These are phyloP conservation scores for Zaprionus ghesquierei DNA, from an alignment of 1,140 invertebrate species.

Conservation along the genomic window DNA sequence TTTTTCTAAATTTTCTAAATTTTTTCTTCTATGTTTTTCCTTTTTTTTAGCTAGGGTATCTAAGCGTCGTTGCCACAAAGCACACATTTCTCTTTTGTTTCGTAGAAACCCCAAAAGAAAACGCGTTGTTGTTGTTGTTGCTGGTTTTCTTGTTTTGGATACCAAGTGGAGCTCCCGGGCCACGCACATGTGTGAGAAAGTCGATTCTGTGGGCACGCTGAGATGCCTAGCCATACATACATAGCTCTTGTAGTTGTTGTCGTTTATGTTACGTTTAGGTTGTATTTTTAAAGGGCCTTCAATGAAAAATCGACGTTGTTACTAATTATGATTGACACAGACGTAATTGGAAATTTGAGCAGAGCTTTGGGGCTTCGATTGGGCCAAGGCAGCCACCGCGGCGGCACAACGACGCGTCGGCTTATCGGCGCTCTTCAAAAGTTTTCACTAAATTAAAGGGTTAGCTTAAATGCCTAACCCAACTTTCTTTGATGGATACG, in stretches of 20 bases:
- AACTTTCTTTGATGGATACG: conserved; percentile 80
- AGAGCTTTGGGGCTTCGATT: conserved; percentile 66
- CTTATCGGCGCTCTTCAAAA: conserved; percentile 75
- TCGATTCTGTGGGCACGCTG: conserved; percentile 35
- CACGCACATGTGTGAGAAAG: conserved; percentile 75
- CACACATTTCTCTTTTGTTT: background rate
- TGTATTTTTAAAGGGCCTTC: conserved; percentile 59
- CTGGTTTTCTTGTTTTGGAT: conserved; percentile 14
- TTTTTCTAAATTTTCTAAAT: background rate
- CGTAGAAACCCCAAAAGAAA: conserved; percentile 23
- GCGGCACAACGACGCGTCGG: conserved; percentile 29
- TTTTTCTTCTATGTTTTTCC: no score
- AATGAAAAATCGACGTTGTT: conserved; percentile 82
- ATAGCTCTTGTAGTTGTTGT: conserved; percentile 23
- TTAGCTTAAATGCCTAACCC: conserved; percentile 59
- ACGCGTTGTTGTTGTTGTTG: conserved; percentile 28
- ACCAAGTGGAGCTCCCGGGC: conserved; percentile 55
- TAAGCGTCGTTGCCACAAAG: background rate
- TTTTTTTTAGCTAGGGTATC: conserved; percentile 8
- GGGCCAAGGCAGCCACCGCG: conserved; percentile 22
- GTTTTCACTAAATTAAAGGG: conserved; percentile 80
- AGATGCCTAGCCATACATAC: background rate
- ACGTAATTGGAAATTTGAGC: conserved; percentile 82
- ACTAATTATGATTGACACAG: conserved; percentile 83
- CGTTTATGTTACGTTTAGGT: conserved; percentile 55